Percentiles rank a stretch among this genome's conserved stretches.
These are phyloP conservation scores for Herminia tarsipennalis DNA, from an alignment of 2,888 invertebrate genomes.

Conservation along the genomic window DNA sequence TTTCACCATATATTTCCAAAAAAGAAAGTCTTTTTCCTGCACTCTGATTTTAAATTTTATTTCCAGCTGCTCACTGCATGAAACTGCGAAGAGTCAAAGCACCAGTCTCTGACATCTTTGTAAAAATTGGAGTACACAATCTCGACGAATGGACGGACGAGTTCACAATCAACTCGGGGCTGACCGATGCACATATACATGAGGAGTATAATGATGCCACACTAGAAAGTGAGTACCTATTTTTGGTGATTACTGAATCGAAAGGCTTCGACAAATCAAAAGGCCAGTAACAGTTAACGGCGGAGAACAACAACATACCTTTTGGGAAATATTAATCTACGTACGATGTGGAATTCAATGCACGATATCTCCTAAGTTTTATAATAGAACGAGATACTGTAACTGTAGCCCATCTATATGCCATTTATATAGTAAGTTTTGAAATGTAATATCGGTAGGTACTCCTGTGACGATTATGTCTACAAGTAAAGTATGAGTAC, in stretches of 20 bases:
- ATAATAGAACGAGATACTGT: no score
- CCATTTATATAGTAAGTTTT: no score
- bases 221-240: slow-evolving; percentile 62
- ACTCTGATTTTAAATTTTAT: no score
- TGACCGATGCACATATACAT: slow-evolving; percentile 67
- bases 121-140: slow-evolving; percentile 79
- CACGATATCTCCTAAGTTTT: no score
- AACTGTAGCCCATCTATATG: no score
- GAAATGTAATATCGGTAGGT: no score
- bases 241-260: no score
- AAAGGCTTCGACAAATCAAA: no score
- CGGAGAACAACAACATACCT: background rate
- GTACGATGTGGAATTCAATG: background rate
- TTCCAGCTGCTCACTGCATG: slow-evolving; percentile 84
- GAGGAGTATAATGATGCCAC: slow-evolving; percentile 63
- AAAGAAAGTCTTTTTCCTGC: no score
- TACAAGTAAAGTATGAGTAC: no score
- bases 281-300: background rate
- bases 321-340: background rate
- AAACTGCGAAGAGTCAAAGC: slow-evolving; percentile 57
- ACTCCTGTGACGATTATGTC: no score
- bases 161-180: slow-evolving; percentile 71
- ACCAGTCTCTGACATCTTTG: slow-evolving; percentile 64
- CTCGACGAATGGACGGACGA: slow-evolving; percentile 80
- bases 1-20: no score